A percentile compares a stretch with the other conserved stretches of the same genome.
Conservation (phyloP, 1,140 invertebrate genomes). For the Listronotus oregonensis region DNA sequence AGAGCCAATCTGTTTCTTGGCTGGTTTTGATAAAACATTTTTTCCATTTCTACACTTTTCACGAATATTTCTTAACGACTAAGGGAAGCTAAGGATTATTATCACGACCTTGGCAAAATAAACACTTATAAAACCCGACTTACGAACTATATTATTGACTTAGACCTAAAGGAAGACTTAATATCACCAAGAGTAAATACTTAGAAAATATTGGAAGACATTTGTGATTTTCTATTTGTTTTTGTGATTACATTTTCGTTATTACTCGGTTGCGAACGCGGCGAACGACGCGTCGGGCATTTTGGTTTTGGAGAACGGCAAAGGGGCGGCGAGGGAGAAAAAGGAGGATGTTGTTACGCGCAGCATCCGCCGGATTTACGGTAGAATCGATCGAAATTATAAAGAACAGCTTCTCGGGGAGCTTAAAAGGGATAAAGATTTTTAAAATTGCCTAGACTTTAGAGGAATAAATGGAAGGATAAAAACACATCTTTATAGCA, state of each 20-base stretch:
- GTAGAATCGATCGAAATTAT: slow-evolving; percentile 24
- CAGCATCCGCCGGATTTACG: slow-evolving; percentile 33
- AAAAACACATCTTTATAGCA: background rate
- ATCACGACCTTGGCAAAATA: slow-evolving; percentile 17
- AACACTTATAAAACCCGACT: slow-evolving; percentile 26
- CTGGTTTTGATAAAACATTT: slow-evolving; percentile 25
- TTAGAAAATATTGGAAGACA: slow-evolving; percentile 52
- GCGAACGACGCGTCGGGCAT: slow-evolving; percentile 15
- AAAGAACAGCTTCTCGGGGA: slow-evolving; percentile 7
- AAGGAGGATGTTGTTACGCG: slow-evolving; percentile 23
- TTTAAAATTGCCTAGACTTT: slow-evolving; percentile 9
- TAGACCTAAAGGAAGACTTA: slow-evolving; percentile 48
- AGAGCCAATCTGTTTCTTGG: slow-evolving; percentile 20
- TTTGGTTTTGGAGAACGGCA: slow-evolving; percentile 6
- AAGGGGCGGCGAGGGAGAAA: slow-evolving; percentile 3
- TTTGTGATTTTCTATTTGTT: slow-evolving; percentile 53
- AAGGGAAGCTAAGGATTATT: slow-evolving; percentile 35
- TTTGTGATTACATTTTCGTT: slow-evolving; percentile 21
- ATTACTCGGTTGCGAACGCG: background rate
- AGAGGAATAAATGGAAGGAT: background rate
- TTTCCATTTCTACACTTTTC: slow-evolving; percentile 5
- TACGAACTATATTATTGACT: slow-evolving; percentile 18
- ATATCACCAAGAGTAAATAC: slow-evolving; percentile 23
- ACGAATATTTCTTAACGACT: slow-evolving; percentile 2
- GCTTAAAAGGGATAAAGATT: slow-evolving; percentile 12